Evolutionary conservation across 1,140 invertebrate species (phyloP), one percentile per base, ranked within the genome.

Genomic region (Ptiloglossa arizonensis): DNA sequence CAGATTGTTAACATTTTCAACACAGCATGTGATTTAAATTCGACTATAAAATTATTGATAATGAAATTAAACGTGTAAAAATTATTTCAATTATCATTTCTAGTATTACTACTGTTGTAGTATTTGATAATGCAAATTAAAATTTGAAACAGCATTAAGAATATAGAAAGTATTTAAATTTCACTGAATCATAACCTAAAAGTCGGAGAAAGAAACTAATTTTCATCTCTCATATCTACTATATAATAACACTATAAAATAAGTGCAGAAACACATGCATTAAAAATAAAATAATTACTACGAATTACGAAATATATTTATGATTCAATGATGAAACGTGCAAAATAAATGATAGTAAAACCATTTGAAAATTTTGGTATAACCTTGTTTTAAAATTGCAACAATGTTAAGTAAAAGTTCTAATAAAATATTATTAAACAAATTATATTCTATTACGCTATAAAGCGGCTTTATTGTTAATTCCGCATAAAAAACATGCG

Each of bases 141-240:
- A 24, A 44, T 41, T 48, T 62, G 3, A 48, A 32, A 52, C 4
- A 5, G 24, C 27, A 38, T 29, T 17, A 27, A 6, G 8, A 68
- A 35, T 24, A 17, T 5, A n/a, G 46, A 13, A 38, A 68, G 52
- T 63, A 48, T 70, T 82, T 41, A 32, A 73, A 62, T 38, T 27
- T 35, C 41, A 19, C 13, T 38, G 13, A 57, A 44, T 62, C 64
- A 84, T 85, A 85, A 85, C 83, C 83, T 85, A 81, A 62, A 85
- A 85, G 2, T 46, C 5, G 54, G 41, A 27, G 52, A 54, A 66
- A 76, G 44, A 62, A 77, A 76, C 63, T 64, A 38, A 80, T 68
- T 27, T 75, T 17, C 0, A 27, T 27, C 17, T 17, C 15, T 46
- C 50, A 5, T 24, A 63, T 46, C 3, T 15, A 8, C 19, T 38